Percentiles rank a stretch among this genome's conserved stretches.
Conservation (phyloP, 1,140 invertebrate genomes). For the Euwallacea fornicatus region DNA sequence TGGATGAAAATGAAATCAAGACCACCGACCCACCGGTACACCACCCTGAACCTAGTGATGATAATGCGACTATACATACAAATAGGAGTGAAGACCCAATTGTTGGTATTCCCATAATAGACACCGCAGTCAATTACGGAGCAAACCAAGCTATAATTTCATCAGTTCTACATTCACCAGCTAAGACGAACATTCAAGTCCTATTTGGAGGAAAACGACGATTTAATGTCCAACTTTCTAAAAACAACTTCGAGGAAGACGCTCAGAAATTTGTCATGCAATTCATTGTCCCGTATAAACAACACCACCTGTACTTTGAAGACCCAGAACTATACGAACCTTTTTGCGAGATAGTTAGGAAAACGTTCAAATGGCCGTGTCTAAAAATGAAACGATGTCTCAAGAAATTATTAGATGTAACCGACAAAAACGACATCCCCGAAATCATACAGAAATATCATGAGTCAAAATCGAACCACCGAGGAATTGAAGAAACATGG, state of each 20-base stretch:
- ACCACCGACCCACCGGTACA: no score
- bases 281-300: constrained; percentile 16
- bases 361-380: constrained; percentile 26
- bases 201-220: neutral
- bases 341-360: constrained; percentile 7
- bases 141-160: neutral
- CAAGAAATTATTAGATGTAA: constrained; percentile 19
- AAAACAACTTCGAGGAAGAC: neutral
- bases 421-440: constrained; percentile 16
- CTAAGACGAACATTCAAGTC: neutral
- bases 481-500: constrained; percentile 26
- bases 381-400: constrained; percentile 16
- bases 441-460: constrained; percentile 33
- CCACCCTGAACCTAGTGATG: no score
- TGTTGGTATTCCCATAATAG: neutral
- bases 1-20: no score
- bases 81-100: neutral
- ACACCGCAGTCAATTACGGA: neutral
- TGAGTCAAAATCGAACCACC: neutral
- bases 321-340: constrained; percentile 24
- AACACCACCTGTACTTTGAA: constrained; percentile 32
- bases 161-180: neutral
- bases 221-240: neutral
- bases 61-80: neutral
- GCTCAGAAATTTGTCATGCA: neutral